Conservation (phyloP, 2,888 invertebrate species). For the Physocephala rufipes region DNA sequence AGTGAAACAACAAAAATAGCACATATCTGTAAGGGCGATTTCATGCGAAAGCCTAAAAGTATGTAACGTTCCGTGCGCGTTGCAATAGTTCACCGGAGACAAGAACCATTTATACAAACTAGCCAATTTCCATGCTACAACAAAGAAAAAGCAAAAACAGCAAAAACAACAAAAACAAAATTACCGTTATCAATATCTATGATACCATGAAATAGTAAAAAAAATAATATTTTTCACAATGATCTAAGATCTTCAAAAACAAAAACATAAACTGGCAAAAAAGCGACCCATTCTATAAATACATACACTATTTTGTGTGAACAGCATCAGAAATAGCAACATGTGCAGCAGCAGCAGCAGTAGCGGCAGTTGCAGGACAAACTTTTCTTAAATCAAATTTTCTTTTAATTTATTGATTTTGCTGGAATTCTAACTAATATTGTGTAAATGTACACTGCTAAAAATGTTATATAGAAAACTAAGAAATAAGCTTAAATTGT, state of each 20-base stretch:
- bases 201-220: too few species aligned
- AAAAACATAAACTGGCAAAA: neutral
- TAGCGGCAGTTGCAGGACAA: constrained; percentile 12
- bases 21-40: neutral
- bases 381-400: neutral
- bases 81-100: neutral
- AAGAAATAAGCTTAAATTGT: constrained; percentile 23
- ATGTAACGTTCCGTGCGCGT: constrained; percentile 17
- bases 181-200: constrained; percentile 26
- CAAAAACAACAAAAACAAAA: constrained; percentile 30
- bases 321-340: constrained; percentile 14
- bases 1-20: neutral
- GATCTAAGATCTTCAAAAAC: neutral
- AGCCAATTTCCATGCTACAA: neutral
- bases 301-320: neutral
- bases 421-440: constrained; percentile 48
- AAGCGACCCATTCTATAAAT: too few species aligned
- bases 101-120: neutral
- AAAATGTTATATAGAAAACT: constrained; percentile 5
- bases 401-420: constrained; percentile 26
- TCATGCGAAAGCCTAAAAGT: constrained; percentile 15
- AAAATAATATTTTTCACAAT: too few species aligned
- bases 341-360: constrained; percentile 5
- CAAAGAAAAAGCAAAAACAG: constrained; percentile 12
- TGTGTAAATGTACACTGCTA: constrained; percentile 51